Base-by-base conservation (phyloP, 2,888 invertebrate species). In the Ophion obscuratus region DNA sequence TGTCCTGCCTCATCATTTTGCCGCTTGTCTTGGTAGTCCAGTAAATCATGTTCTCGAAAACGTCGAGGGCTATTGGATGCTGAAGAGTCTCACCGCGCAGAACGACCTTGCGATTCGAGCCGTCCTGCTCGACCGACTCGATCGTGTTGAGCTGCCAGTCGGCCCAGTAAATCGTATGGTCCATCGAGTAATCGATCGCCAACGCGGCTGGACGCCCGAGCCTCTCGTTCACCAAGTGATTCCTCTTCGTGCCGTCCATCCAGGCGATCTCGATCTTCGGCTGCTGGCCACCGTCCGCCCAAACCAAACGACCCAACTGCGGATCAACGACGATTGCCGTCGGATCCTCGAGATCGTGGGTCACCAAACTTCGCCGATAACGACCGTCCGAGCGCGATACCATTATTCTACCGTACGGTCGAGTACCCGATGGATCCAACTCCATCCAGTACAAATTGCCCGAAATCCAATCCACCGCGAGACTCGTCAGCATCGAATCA, bases 401-500 rank as follows among this genome's bases (percentile, higher is more conserved):
- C 96, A 99, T 97, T 1, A 99, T 96, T 80, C 97, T 96, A 0
- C 97, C 97, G 83, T 96, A 95, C 0, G 97, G 96, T 90, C 97
- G 97, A 0, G 96, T 95, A 0, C 97, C 97, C 88, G 97, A 97
- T 0, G 96, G 96, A 61, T 94, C 94, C 0, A 94, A 88, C 93
- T 99, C 99, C 0, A 98, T 97, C 98, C 99, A 99, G 94, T 99
- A 99, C 0, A 99, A 94, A 94, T 99, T 99, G 85, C 97, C 97
- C 7, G 97, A 98, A 24, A 99, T 95, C 97, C 99, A 99, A 94
- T 99, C 99, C 0, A 99, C 96, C 0, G 99, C 97, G 0, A 99
- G 94, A 0, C 98, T 97, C 0, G 98, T 97, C 0, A 99, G 98
- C 93, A 97, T 98, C 0, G 97, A 96, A 89, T 96, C 97, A 17